Conservation (phyloP, 2,888 invertebrate species). For the Asteroscopus sphinx region DNA sequence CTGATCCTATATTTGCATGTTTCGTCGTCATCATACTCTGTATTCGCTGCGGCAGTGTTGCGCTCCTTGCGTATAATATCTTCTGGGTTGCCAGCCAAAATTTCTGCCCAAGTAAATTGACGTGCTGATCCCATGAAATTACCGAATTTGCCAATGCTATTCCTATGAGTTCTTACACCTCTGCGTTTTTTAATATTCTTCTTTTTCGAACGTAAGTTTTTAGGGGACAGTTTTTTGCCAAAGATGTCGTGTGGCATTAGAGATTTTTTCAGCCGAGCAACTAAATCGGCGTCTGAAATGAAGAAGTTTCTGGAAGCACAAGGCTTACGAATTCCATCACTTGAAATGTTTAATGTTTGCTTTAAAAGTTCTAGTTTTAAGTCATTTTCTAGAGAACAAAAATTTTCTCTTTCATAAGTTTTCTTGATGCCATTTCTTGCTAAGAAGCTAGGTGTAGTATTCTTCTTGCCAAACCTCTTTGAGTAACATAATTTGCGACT, state of each 20-base stretch:
- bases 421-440: constrained; percentile 82
- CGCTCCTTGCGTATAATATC: constrained; percentile 89
- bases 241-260: constrained; percentile 86
- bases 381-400: constrained; percentile 81
- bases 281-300: constrained; percentile 84
- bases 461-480: constrained; percentile 80
- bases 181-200: constrained; percentile 83
- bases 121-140: constrained; percentile 87
- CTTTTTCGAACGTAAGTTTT: constrained; percentile 91
- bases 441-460: constrained; percentile 79
- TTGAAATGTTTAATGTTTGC: constrained; percentile 82
- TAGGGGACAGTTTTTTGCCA: constrained; percentile 89
- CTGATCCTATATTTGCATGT: constrained; percentile 84
- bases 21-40: constrained; percentile 75
- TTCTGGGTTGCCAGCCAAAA: constrained; percentile 91
- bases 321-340: constrained; percentile 84
- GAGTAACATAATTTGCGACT: constrained; percentile 77
- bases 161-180: constrained; percentile 81
- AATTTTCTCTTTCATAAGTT: constrained; percentile 82
- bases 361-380: constrained; percentile 82
- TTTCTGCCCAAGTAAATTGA: constrained; percentile 92
- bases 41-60: constrained; percentile 59
- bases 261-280: constrained; percentile 83
- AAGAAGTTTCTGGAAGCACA: constrained; percentile 86
- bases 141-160: constrained; percentile 86